Evolutionary conservation across 1,140 invertebrate species (phyloP).

Genomic region (Micrasema minimum): DNA sequence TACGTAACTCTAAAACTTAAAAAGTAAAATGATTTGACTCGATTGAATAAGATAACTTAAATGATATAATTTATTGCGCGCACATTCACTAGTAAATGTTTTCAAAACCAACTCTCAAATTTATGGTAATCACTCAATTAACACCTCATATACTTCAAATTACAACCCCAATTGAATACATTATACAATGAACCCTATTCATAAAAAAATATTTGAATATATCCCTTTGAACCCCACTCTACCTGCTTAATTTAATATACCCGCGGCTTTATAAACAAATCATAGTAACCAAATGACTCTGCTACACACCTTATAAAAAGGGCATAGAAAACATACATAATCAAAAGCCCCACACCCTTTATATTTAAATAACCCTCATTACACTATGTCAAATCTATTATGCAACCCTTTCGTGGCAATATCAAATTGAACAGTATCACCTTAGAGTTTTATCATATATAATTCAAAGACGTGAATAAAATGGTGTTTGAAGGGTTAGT

Average conservation of each 20-base stretch:
- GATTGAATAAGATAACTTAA: too few relatives aligned
- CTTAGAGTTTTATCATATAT: conserved; percentile 37
- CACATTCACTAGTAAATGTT: too few relatives aligned
- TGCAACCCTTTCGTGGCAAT: conserved; percentile 44
- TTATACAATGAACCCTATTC: conserved; percentile 8
- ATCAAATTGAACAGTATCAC: conserved; percentile 24
- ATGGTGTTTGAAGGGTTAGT: neutral
- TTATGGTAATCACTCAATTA: too few relatives aligned
- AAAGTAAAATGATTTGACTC: too few relatives aligned
- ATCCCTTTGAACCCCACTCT: conserved; percentile 2
- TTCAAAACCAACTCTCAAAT: too few relatives aligned
- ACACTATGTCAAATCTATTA: conserved; percentile 38
- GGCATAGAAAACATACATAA: conserved; percentile 10
- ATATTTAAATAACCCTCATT: conserved; percentile 49
- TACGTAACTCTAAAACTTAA: too few relatives aligned
- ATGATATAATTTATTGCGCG: too few relatives aligned
- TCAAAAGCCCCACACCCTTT: conserved; percentile 35
- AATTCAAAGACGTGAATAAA: conserved; percentile 30
- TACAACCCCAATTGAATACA: conserved; percentile 10
- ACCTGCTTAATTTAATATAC: conserved; percentile 9
- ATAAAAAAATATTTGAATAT: conserved; percentile 26
- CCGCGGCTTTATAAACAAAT: conserved; percentile 23
- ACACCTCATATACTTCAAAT: neutral
- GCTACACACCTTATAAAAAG: conserved; percentile 29
- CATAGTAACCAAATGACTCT: conserved; percentile 23